These are phyloP conservation scores for Drosophila insularis DNA, from an alignment of 1,140 invertebrate species.

Conservation along the genomic window DNA sequence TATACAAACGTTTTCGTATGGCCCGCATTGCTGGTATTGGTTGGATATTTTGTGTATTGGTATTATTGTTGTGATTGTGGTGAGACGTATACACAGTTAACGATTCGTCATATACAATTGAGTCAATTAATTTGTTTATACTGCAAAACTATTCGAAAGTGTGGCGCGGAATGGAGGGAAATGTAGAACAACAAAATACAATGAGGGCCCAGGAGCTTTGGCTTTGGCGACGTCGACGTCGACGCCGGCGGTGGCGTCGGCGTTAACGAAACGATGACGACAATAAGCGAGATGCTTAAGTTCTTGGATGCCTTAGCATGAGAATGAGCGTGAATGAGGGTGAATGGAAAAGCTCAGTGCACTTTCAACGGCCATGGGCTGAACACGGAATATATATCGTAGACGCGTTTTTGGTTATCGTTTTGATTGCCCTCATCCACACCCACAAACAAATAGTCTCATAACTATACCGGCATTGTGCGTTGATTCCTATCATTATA, in stretches of 20 bases:
- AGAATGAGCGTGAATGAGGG: neutral
- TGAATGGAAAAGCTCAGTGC: constrained; percentile 44
- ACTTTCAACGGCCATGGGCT: constrained; percentile 68
- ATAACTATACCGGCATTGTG: neutral
- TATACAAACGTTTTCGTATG: neutral
- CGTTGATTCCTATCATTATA: neutral
- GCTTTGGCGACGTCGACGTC: constrained; percentile 1
- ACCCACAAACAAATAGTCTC: neutral
- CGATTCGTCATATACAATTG: constrained; percentile 26
- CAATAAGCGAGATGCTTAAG: constrained; percentile 12
- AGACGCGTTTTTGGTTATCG: constrained; percentile 45
- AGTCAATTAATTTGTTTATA: constrained; percentile 74
- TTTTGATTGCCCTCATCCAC: constrained; percentile 24
- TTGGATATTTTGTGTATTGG: neutral
- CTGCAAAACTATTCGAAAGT: constrained; percentile 68
- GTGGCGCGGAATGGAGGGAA: neutral
- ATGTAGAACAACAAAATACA: neutral
- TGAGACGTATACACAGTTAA: neutral
- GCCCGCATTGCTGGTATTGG: neutral
- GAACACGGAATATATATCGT: constrained; percentile 48
- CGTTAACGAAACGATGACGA: neutral
- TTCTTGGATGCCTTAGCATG: constrained; percentile 19
- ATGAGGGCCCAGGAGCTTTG: constrained; percentile 12
- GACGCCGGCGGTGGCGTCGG: neutral
- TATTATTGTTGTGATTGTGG: neutral